Base-by-base conservation (phyloP, 1,140 invertebrate genomes). In the Eumaeus atala region DNA sequence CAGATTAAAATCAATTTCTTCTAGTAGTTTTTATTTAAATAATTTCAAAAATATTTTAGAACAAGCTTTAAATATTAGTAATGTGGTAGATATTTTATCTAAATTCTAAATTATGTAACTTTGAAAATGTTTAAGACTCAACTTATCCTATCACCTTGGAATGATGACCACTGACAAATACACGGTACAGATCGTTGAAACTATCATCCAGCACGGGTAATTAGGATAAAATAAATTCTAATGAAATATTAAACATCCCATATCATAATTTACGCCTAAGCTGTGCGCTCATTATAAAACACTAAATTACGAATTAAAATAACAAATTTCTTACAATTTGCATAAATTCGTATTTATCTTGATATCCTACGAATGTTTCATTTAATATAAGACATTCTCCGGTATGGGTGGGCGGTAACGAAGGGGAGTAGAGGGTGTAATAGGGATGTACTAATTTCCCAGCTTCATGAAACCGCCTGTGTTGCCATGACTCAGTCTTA, bases 381-480 rank as follows among this genome's bases (percentile, higher is more conserved):
- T 64, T 60, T 51, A 36, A 56, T 60, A 48, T 35, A 54, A 62
- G 56, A 57, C 50, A 56, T 40, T 44, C 21, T 42, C 40, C 14
- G 12, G 28, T 40, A 33, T 12, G 40, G 28, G 51, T 14, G 40
- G 42, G 38, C n/a, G n/a, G 21, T 14, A 14, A 37, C 51, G 42
- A 33, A 9, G 21, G 2, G 21, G 21, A n/a, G n/a, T n/a, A n/a
- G n/a, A n/a, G 21, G 21, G 21, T 52, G 16, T 52, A 52, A 52
- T 40, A 66, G 42, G 62, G 63, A 56, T 67, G 58, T 66, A 70
- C 73, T 74, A 74, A 76, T 76, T 74, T 78, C 65, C 57, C 56
- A 70, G 66, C 69, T 67, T 67, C 71, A 67, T 67, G 64, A 64
- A 66, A 56, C 49, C 69, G 58, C 59, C 55, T 62, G 66, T 76